These are phyloP conservation scores for Formica selysi DNA, from an alignment of 1,140 invertebrate genomes.

Conservation along the genomic window DNA sequence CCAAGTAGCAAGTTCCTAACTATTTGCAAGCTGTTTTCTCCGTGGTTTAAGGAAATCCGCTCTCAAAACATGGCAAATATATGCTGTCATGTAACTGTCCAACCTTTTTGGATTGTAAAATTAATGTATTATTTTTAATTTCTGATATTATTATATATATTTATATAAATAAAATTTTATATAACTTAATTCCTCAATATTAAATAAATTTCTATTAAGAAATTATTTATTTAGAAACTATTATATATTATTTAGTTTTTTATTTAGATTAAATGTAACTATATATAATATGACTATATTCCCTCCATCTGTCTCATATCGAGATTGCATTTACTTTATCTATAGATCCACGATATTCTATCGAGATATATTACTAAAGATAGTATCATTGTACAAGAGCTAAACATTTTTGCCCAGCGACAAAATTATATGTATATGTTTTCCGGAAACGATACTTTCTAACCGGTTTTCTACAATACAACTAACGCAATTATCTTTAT, in stretches of 20 bases:
- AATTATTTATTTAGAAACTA: not conserved
- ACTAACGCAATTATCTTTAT: not conserved
- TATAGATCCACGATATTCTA: constrained; percentile 6
- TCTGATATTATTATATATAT: not conserved
- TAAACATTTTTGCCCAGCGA: not conserved
- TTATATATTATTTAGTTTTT: not conserved
- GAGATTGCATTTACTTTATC: not conserved
- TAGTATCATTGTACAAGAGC: constrained; percentile 22
- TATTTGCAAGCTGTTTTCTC: constrained; percentile 20
- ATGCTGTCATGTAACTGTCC: not conserved
- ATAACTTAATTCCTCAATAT: not conserved
- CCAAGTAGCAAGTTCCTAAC: not conserved
- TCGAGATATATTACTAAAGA: not conserved
- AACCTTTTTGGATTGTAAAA: constrained; percentile 16
- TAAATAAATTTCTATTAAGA: no score
- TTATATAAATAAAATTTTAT: not conserved
- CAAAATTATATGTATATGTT: not conserved
- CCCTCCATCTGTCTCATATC: not conserved
- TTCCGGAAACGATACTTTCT: constrained; percentile 48
- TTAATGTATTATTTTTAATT: constrained; percentile 17
- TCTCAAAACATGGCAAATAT: constrained; percentile 21
- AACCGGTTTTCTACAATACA: constrained; percentile 30
- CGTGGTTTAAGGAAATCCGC: not conserved
- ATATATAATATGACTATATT: not conserved
- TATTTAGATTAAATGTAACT: not conserved